These are phyloP conservation scores for Poicephalus meyeri DNA, from an alignment of 2,113 vertebrate species.

Conservation along the genomic window DNA sequence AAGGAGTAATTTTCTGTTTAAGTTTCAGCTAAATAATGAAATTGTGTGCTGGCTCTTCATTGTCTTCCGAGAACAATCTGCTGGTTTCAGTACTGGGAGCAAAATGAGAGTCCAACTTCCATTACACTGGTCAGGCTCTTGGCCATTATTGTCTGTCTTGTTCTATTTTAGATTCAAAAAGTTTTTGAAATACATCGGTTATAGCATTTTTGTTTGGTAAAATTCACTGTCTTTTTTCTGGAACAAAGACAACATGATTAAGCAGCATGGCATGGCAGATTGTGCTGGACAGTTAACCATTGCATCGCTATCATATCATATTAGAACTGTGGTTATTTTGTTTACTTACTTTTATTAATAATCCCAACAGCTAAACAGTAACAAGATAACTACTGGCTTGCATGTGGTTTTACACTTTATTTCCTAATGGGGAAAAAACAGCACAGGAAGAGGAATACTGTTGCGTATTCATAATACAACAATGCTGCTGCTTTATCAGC, in stretches of 20 bases:
- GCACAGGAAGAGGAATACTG: background rate
- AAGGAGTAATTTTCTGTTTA: slow-evolving; percentile 12
- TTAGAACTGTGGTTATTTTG: background rate
- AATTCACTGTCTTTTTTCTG: background rate
- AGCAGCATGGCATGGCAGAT: background rate
- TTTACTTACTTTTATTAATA: background rate
- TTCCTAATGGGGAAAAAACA: background rate
- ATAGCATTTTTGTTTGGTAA: background rate
- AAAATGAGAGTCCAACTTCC: background rate
- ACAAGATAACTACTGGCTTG: background rate
- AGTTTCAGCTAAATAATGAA: slow-evolving; percentile 3
- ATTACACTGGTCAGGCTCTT: slow-evolving; percentile 27
- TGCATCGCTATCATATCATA: background rate
- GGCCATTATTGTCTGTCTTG: slow-evolving; percentile 39
- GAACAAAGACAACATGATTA: background rate
- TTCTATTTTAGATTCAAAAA: slow-evolving; percentile 25
- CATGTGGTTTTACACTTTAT: background rate
- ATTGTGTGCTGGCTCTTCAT: background rate
- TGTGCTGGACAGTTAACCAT: background rate
- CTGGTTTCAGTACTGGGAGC: background rate
- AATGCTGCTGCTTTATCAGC: background rate
- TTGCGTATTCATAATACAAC: background rate
- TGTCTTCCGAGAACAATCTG: background rate
- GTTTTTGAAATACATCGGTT: background rate
- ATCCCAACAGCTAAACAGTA: background rate